Evolutionary conservation across 2,113 vertebrate genomes (phyloP).

Genomic region (Pelvicachromis taeniatus): DNA sequence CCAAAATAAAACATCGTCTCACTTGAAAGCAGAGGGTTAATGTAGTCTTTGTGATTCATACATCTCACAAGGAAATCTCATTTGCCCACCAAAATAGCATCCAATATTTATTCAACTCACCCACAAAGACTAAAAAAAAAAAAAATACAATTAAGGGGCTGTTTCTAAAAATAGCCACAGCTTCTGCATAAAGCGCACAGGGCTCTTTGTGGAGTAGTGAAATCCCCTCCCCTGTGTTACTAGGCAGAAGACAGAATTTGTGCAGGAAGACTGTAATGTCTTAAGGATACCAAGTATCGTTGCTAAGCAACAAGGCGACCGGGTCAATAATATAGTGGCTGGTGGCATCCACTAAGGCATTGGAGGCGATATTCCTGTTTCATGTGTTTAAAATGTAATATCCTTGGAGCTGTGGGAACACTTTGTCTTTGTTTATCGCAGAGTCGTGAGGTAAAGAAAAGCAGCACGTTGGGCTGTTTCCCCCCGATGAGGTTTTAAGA

Average conservation of each 20-base stretch:
- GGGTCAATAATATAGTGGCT: constrained; percentile 62
- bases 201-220: constrained; percentile 5
- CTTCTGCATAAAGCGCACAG: neutral
- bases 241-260: constrained; percentile 50
- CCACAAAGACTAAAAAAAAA: neutral
- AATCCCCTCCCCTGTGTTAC: constrained; percentile 50
- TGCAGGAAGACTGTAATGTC: constrained; percentile 42
- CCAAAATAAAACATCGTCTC: neutral
- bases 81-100: neutral
- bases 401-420: constrained; percentile 13
- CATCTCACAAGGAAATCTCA: neutral
- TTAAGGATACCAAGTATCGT: constrained; percentile 52
- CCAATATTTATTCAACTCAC: neutral
- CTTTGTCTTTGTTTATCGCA: neutral
- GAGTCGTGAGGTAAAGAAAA: neutral
- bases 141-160: neutral
- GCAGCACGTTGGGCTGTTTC: neutral
- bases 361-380: constrained; percentile 54
- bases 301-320: constrained; percentile 68
- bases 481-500: neutral
- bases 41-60: neutral
- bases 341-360: constrained; percentile 13
- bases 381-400: constrained; percentile 47
- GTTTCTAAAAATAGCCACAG: constrained; percentile 57
- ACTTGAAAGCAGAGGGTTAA: neutral